Percentiles rank a stretch among this genome's conserved stretches.
Conservation (phyloP, 2,888 invertebrate species). For the Conchocele bisecta region DNA sequence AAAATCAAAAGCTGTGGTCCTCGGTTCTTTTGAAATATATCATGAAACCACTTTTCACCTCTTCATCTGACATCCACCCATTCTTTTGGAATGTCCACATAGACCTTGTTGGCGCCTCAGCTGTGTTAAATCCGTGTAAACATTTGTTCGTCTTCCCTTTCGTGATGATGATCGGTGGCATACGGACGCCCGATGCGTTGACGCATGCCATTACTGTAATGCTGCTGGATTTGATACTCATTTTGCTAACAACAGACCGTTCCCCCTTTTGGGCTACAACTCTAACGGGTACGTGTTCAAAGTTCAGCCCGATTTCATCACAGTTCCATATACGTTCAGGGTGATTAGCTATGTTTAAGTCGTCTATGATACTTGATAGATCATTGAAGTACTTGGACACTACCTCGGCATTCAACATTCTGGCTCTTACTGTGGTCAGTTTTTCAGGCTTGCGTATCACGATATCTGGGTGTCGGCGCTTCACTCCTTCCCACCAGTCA, state of each 20-base stretch:
- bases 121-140: slow-evolving; percentile 44
- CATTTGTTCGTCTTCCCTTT: slow-evolving; percentile 53
- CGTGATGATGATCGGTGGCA: slow-evolving; percentile 54
- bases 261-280: neutral
- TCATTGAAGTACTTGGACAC: slow-evolving; percentile 30
- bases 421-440: slow-evolving; percentile 22
- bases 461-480: slow-evolving; percentile 24
- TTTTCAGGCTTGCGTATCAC: slow-evolving; percentile 37
- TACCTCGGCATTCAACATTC: slow-evolving; percentile 36
- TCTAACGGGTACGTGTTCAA: neutral
- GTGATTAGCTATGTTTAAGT: slow-evolving; percentile 1
- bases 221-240: slow-evolving; percentile 1
- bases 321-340: slow-evolving; percentile 32
- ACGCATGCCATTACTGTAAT: slow-evolving; percentile 46
- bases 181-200: slow-evolving; percentile 44
- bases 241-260: neutral
- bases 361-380: slow-evolving; percentile 8
- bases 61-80: no score
- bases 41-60: no score
- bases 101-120: slow-evolving; percentile 41
- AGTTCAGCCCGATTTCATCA: slow-evolving; percentile 33
- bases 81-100: no score
- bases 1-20: no score
- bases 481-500: slow-evolving; percentile 43
- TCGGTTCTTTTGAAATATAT: no score